phyloP scores from a whole-genome alignment of 2,888 invertebrate genomes.

The Cyrtodaria siliqua region DNA sequence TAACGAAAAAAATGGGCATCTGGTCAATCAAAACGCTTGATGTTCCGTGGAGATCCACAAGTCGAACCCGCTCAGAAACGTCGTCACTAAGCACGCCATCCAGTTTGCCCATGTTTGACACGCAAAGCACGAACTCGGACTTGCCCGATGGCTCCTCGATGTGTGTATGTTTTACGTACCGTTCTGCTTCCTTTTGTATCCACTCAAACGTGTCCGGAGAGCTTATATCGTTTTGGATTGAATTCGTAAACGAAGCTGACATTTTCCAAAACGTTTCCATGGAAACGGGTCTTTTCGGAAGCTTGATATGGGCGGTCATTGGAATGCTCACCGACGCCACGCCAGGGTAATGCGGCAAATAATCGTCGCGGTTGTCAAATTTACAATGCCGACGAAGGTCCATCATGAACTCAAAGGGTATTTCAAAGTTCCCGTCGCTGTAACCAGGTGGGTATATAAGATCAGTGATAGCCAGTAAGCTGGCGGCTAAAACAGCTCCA shows the following conservation, averaged over 20 bases:
- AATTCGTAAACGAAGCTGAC: conserved; percentile 31
- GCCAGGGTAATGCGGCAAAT: conserved; percentile 40
- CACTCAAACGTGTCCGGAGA: conserved; percentile 34
- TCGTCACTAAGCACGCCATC: conserved; percentile 57
- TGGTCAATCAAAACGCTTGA: conserved; percentile 61
- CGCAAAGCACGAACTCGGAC: conserved; percentile 63
- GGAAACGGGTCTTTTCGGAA: conserved; percentile 5
- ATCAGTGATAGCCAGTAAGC: conserved; percentile 43
- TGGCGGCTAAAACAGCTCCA: conserved; percentile 40
- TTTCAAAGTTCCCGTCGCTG: neutral
- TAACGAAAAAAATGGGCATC: conserved; percentile 66
- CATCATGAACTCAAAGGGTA: conserved; percentile 58
- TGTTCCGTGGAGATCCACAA: conserved; percentile 55
- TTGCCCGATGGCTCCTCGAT: conserved; percentile 35
- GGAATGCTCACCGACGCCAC: conserved; percentile 49
- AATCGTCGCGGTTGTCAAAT: conserved; percentile 1
- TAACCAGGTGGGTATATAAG: conserved; percentile 34
- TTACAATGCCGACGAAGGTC: conserved; percentile 38
- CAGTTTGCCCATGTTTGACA: conserved; percentile 63
- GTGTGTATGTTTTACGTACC: conserved; percentile 1
- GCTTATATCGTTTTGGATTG: conserved; percentile 18
- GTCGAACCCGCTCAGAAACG: conserved; percentile 37
- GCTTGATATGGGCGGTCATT: conserved; percentile 21
- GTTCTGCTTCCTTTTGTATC: conserved; percentile 20
- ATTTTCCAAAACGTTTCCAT: conserved; percentile 47